These are phyloP conservation scores for Leucoraja erinaceus DNA, from an alignment of 2,113 vertebrate species.

Conservation along the genomic window DNA sequence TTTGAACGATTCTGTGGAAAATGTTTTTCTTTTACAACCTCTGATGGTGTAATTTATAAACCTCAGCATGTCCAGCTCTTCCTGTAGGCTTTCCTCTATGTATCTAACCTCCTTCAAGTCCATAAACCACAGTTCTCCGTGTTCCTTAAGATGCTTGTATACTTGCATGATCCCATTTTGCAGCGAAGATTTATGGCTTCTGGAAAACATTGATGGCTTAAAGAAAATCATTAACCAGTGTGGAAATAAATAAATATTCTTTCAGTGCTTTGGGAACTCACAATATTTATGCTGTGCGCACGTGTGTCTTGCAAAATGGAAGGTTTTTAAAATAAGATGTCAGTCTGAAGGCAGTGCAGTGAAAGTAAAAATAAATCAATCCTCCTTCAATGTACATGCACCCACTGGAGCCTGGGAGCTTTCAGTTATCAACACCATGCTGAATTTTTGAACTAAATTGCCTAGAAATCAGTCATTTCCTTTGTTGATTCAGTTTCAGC, in stretches of 20 bases:
- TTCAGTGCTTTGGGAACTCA: neutral
- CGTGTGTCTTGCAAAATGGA: neutral
- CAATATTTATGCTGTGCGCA: neutral
- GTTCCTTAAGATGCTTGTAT: neutral
- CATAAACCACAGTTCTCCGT: too few species aligned
- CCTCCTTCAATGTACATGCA: neutral
- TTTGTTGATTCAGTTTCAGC: neutral
- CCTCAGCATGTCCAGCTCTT: too few species aligned
- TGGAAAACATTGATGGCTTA: neutral
- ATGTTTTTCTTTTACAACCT: too few species aligned
- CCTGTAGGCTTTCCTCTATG: too few species aligned
- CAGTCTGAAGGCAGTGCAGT: neutral
- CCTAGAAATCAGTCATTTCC: neutral
- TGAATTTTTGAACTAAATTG: neutral
- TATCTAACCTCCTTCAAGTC: too few species aligned
- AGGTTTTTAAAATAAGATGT: neutral
- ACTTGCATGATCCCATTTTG: neutral
- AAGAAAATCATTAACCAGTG: neutral
- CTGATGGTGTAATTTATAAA: too few species aligned
- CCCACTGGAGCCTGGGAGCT: neutral
- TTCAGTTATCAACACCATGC: neutral
- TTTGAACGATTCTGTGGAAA: too few species aligned
- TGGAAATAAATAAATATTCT: neutral
- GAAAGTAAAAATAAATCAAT: conserved; percentile 10
- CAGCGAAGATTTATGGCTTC: neutral